These are phyloP conservation scores for Herminia tarsipennalis DNA, from an alignment of 2,888 invertebrate genomes.

Conservation along the genomic window DNA sequence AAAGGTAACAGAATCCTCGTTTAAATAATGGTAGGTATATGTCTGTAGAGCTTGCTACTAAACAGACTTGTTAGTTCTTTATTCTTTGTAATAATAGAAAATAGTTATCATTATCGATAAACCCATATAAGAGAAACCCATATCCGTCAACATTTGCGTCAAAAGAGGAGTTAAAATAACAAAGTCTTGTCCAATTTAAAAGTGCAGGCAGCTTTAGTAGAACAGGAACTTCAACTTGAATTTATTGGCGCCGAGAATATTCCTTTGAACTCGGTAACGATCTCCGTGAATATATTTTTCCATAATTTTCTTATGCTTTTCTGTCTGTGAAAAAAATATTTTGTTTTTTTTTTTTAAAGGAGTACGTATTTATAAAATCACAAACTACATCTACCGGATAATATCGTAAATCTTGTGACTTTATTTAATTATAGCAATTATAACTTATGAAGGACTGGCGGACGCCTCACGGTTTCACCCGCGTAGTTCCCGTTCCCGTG, in stretches of 20 bases:
- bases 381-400: no score
- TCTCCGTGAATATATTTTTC: conserved; percentile 49
- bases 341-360: neutral
- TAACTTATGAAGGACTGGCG: no score
- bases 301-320: conserved; percentile 53
- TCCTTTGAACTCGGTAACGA: conserved; percentile 64
- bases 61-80: no score
- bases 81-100: no score
- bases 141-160: neutral
- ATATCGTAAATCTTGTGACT: no score
- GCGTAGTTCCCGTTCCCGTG: no score
- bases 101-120: neutral
- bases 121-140: neutral
- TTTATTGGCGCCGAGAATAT: conserved; percentile 58
- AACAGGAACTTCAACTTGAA: conserved; percentile 48
- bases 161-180: conserved; percentile 26
- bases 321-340: conserved; percentile 24
- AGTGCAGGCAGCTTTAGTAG: conserved; percentile 43
- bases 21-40: no score
- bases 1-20: no score
- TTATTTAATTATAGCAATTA: no score
- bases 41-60: no score
- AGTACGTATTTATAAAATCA: no score
- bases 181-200: conserved; percentile 38
- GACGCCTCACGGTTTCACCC: no score